phyloP scores from a whole-genome alignment of 1,140 invertebrate species.

The Charaxes varanes region DNA sequence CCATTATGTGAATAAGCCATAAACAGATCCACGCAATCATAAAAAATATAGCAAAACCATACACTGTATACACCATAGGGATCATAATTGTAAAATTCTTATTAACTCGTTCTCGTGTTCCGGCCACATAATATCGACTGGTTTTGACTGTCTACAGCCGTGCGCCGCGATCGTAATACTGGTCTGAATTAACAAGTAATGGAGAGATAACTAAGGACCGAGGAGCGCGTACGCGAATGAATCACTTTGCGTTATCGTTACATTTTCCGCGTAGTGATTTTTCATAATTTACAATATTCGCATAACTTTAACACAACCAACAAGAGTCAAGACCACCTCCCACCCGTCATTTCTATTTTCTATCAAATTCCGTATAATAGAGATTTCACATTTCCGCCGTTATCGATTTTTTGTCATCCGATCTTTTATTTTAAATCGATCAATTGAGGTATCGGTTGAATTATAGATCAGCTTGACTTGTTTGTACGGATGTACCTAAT shows the following conservation, averaged over 20 bases:
- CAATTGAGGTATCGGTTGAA: no score
- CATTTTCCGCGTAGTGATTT: conserved; percentile 30
- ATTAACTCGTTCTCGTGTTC: conserved; percentile 47
- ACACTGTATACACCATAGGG: conserved; percentile 70
- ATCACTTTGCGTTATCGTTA: conserved; percentile 39
- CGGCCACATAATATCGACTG: conserved; percentile 70
- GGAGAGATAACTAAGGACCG: conserved; percentile 23
- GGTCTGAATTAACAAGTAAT: no score
- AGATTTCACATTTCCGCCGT: no score
- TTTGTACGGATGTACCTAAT: no score
- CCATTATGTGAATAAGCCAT: conserved; percentile 80
- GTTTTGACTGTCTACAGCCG: conserved; percentile 37
- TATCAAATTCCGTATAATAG: no score
- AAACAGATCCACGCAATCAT: conserved; percentile 79
- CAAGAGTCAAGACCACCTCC: conserved; percentile 22
- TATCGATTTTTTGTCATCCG: no score
- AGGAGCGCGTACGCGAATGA: conserved; percentile 27
- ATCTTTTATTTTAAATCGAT: no score
- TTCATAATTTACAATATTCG: conserved; percentile 29
- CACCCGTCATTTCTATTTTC: conserved; percentile 30
- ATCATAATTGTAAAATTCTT: conserved; percentile 67
- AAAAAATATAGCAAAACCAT: conserved; percentile 80
- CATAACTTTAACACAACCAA: conserved; percentile 21
- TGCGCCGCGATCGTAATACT: conserved; percentile 60
- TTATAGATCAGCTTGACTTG: no score